A percentile compares a stretch with the other conserved stretches of the same genome.
phyloP scores from a whole-genome alignment of 2,113 vertebrate genomes.

The Indicator indicator region DNA sequence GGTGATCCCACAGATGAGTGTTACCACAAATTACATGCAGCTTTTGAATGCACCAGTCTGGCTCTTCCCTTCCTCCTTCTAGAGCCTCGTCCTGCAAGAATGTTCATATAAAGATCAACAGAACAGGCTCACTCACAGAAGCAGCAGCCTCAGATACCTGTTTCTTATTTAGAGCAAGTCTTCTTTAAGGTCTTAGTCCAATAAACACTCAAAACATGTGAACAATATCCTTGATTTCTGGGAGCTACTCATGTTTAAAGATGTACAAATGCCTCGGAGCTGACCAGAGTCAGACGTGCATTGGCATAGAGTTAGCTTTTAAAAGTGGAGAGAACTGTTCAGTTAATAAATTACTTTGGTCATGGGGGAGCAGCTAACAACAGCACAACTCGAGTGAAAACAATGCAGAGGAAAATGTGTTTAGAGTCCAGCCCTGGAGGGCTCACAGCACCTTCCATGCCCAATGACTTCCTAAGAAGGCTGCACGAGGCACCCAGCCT shows the following conservation, averaged over 20 bases:
- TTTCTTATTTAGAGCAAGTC: neutral
- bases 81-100: neutral
- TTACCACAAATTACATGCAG: neutral
- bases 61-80: neutral
- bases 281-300: neutral
- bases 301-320: conserved; percentile 4
- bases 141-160: neutral
- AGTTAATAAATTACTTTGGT: conserved; percentile 50
- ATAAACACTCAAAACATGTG: neutral
- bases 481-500: neutral
- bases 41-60: neutral
- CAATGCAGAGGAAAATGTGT: neutral
- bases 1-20: neutral
- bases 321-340: neutral
- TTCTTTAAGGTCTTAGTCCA: neutral
- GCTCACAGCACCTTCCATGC: neutral
- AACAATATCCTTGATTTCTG: conserved; percentile 17
- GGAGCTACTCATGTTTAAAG: conserved; percentile 2
- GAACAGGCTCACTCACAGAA: fast-evolving
- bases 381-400: neutral
- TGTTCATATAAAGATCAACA: neutral
- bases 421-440: neutral
- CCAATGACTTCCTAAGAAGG: neutral
- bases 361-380: neutral
- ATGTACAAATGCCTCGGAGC: neutral